Evolutionary conservation across 2,797 vertebrate genomes (phyloP).

Genomic region (Harpagifer antarcticus): DNA sequence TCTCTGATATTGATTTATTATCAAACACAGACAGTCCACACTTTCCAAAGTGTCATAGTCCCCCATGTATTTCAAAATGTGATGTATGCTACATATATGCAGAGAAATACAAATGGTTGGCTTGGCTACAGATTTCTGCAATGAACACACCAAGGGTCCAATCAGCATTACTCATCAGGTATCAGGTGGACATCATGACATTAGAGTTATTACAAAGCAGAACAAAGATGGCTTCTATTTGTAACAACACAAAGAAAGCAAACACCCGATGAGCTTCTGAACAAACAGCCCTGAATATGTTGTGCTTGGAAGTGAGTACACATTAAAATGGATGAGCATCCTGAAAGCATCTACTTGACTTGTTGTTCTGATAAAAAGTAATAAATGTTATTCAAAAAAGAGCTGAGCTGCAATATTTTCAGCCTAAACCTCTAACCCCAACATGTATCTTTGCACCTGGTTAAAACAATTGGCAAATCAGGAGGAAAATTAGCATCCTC

Average conservation of each 20-base stretch:
- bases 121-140: conserved; percentile 10
- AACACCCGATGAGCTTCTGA: neutral
- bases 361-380: conserved; percentile 16
- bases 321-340: conserved; percentile 6
- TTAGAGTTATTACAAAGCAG: conserved; percentile 18
- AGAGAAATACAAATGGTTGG: neutral
- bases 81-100: neutral
- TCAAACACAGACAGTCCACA: neutral
- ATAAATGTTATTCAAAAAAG: no score
- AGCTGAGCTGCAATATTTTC: conserved; percentile 17
- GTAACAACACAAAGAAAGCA: conserved; percentile 14
- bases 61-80: neutral
- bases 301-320: conserved; percentile 9
- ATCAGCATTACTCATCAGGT: conserved; percentile 39
- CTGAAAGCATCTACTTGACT: conserved; percentile 2
- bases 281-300: conserved; percentile 18
- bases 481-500: conserved; percentile 28
- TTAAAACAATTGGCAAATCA: conserved; percentile 50
- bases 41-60: neutral
- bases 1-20: neutral
- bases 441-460: conserved; percentile 15
- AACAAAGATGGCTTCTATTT: conserved; percentile 14
- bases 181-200: conserved; percentile 55
- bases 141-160: conserved; percentile 29
- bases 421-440: conserved; percentile 3